Conservation (phyloP, 1,140 invertebrate species). For the Ephestia elutella region DNA sequence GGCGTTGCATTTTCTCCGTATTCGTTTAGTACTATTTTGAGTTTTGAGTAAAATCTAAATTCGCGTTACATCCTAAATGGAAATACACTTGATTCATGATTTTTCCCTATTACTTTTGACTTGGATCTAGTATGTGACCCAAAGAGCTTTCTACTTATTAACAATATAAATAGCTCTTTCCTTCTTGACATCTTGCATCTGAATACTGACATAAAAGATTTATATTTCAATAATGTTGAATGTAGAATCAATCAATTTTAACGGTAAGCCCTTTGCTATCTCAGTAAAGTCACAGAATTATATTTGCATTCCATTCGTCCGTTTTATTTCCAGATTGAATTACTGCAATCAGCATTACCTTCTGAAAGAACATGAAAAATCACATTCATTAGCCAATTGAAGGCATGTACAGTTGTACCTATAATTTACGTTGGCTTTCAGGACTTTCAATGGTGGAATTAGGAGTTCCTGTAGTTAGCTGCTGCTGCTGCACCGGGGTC, state of each 20-base stretch:
- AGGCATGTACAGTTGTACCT: neutral
- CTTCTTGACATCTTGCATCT: too few species aligned
- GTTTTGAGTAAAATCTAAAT: too few species aligned
- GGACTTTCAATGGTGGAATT: constrained; percentile 1
- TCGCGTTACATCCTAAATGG: too few species aligned
- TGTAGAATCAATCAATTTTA: too few species aligned
- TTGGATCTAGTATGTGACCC: too few species aligned
- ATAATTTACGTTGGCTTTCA: neutral
- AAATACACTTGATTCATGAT: too few species aligned
- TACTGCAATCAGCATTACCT: constrained; percentile 21
- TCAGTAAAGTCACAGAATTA: neutral
- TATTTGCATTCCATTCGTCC: constrained; percentile 1
- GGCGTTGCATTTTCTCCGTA: neutral
- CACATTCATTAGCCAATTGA: constrained; percentile 7
- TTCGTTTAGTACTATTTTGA: neutral
- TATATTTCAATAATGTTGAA: too few species aligned
- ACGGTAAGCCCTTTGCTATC: neutral
- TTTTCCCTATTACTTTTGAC: too few species aligned
- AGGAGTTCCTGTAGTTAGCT: neutral
- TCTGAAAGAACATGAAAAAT: constrained; percentile 19
- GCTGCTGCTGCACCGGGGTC: neutral
- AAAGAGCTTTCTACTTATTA: too few species aligned
- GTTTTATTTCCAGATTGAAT: constrained; percentile 20
- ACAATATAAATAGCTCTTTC: too few species aligned
- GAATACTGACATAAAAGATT: too few species aligned